Percentiles rank a stretch among this genome's conserved stretches.
Conservation (phyloP, 2,113 vertebrate genomes). For the Acanthisitta chloris region DNA sequence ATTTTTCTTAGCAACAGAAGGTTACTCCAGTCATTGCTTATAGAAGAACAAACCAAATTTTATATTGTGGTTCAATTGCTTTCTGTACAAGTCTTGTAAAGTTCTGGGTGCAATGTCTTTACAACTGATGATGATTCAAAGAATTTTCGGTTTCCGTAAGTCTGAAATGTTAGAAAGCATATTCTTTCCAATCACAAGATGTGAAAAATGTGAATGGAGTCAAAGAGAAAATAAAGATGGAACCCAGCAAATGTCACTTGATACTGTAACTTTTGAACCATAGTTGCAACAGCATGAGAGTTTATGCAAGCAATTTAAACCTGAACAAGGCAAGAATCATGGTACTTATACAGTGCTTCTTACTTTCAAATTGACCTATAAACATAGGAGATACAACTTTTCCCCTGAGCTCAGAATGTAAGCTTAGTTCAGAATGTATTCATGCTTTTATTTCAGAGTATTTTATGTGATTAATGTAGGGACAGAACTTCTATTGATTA, state of each 20-base stretch:
- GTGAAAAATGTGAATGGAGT: background rate
- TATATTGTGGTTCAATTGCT: background rate
- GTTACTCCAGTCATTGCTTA: background rate
- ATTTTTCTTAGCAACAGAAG: background rate
- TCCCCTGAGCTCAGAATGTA: too few relatives aligned
- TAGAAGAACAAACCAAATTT: background rate
- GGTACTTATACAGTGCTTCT: background rate
- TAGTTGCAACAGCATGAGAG: background rate
- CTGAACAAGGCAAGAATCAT: background rate
- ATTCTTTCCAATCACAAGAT: background rate
- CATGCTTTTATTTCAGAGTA: background rate
- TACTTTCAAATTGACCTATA: background rate
- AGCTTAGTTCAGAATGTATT: slow-evolving; percentile 25
- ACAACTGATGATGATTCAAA: background rate
- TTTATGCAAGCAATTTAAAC: background rate
- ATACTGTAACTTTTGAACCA: background rate
- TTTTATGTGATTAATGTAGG: background rate
- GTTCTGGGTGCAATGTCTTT: background rate
- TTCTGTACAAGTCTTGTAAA: background rate
- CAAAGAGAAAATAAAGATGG: background rate
- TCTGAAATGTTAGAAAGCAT: slow-evolving; percentile 16
- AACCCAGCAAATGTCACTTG: background rate
- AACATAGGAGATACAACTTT: background rate
- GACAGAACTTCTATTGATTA: background rate
- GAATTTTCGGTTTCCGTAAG: slow-evolving; percentile 50